Evolutionary conservation across 2,797 vertebrate genomes (phyloP).

Genomic region (Onychomys arenicola): DNA sequence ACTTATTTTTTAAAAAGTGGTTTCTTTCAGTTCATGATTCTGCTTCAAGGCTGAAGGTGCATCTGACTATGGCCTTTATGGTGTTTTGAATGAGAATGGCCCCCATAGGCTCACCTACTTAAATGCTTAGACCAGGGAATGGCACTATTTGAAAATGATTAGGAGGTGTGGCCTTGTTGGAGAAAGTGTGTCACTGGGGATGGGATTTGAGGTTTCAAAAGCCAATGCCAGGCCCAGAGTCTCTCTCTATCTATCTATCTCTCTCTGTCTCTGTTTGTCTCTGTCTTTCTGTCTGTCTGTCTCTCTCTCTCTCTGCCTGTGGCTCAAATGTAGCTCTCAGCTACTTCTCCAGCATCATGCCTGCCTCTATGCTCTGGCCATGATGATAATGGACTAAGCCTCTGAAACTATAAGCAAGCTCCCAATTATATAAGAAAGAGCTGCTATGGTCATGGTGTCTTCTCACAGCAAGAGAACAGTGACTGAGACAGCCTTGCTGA

Average conservation of each 20-base stretch:
- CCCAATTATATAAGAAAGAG: neutral
- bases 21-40: neutral
- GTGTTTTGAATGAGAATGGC: neutral
- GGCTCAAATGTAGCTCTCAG: neutral
- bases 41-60: neutral
- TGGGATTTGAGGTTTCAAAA: neutral
- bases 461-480: neutral
- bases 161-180: neutral
- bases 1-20: neutral
- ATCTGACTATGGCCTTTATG: neutral
- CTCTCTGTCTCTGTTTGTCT: neutral
- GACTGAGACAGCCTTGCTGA: neutral
- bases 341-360: neutral
- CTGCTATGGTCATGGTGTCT: neutral
- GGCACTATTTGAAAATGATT: neutral
- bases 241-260: neutral
- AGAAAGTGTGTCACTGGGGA: neutral
- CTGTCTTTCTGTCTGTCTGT: fast-evolving
- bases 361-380: neutral
- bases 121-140: neutral
- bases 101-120: neutral
- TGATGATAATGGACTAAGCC: neutral
- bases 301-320: neutral
- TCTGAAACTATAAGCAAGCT: neutral
- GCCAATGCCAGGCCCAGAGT: neutral